Percentiles rank a stretch among this genome's conserved stretches.
phyloP scores from a whole-genome alignment of 2,113 vertebrate species.

The Cathartes aura region DNA sequence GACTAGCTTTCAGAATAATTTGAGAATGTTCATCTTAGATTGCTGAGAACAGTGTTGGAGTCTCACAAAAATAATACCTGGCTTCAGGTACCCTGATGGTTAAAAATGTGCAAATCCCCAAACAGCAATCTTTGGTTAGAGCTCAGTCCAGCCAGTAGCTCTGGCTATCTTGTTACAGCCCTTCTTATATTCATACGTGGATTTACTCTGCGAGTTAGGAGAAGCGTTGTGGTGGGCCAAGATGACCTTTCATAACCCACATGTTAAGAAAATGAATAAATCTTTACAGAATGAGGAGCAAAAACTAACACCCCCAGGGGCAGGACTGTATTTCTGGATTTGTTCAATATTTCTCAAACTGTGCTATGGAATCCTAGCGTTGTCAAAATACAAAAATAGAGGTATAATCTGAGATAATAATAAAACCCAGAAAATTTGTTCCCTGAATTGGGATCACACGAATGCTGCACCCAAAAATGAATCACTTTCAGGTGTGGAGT shows the following conservation, averaged over 20 bases:
- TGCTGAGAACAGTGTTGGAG: background rate
- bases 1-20: background rate
- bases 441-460: background rate
- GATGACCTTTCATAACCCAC: background rate
- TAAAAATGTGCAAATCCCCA: background rate
- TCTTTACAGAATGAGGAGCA: background rate
- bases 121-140: background rate
- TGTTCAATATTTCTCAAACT: background rate
- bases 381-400: background rate
- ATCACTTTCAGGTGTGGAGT: background rate
- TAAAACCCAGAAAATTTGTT: background rate
- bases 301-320: background rate
- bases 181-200: background rate
- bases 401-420: background rate
- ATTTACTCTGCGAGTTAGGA: background rate
- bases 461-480: background rate
- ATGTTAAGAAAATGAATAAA: background rate
- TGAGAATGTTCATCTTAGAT: background rate
- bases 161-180: background rate
- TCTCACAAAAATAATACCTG: background rate
- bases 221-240: background rate
- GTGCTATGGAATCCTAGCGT: background rate
- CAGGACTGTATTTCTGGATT: background rate
- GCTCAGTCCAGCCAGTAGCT: background rate
- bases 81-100: background rate